A percentile compares a stretch with the other conserved stretches of the same genome.
These are phyloP conservation scores for Parnassius smintheus DNA, from an alignment of 2,888 invertebrate genomes.

Conservation along the genomic window DNA sequence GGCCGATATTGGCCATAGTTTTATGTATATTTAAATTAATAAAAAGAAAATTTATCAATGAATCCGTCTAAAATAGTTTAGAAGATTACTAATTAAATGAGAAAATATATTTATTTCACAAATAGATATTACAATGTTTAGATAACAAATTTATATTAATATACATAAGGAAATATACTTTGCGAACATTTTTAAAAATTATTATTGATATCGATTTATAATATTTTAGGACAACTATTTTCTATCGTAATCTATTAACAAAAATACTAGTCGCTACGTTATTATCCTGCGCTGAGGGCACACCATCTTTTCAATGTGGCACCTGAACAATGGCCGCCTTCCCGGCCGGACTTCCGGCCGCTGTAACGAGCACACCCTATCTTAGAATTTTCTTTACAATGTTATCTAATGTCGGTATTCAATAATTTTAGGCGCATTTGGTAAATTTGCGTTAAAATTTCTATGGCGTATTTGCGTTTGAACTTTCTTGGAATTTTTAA, in stretches of 20 bases:
- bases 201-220: no score
- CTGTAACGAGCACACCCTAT: slow-evolving; percentile 63
- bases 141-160: no score
- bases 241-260: slow-evolving; percentile 4
- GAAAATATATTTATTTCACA: no score
- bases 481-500: not conserved
- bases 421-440: slow-evolving; percentile 18
- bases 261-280: slow-evolving; percentile 39
- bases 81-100: no score
- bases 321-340: slow-evolving; percentile 64
- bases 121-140: no score
- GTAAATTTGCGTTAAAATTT: slow-evolving; percentile 11
- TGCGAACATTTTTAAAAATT: no score
- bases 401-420: slow-evolving; percentile 24
- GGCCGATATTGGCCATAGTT: no score
- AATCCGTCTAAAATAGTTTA: no score
- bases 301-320: slow-evolving; percentile 75
- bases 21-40: no score
- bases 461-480: not conserved
- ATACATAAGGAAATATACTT: no score
- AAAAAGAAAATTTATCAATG: no score
- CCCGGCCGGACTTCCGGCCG: slow-evolving; percentile 65
- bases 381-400: slow-evolving; percentile 47
- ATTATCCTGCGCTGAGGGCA: slow-evolving; percentile 61
- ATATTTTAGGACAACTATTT: slow-evolving; percentile 13